phyloP scores from a whole-genome alignment of 2,113 vertebrate genomes.

The Solea solea region DNA sequence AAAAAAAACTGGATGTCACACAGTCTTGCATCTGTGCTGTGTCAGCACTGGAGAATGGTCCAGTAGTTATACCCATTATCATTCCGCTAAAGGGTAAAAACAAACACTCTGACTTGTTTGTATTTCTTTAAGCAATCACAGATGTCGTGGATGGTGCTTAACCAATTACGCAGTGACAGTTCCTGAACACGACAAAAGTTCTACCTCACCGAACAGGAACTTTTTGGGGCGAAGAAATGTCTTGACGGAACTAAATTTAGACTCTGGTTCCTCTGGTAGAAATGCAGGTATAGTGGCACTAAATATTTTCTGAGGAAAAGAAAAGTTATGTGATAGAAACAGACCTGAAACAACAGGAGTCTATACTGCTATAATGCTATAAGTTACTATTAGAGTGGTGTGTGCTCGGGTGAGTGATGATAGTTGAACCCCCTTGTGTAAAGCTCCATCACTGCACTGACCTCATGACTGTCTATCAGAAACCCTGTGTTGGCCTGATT shows the following conservation, averaged over 20 bases:
- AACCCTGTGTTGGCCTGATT: not conserved
- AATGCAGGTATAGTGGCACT: no score
- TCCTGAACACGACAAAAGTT: not conserved
- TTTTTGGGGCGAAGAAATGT: not conserved
- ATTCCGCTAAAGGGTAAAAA: not conserved
- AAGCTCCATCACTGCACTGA: not conserved
- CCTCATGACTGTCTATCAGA: not conserved
- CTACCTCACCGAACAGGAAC: not conserved
- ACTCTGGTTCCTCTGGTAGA: not conserved
- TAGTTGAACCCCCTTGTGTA: not conserved
- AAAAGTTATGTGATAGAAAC: no score
- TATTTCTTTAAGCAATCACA: not conserved
- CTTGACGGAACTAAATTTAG: not conserved
- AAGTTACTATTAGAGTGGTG: not conserved
- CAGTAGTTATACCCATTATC: not conserved
- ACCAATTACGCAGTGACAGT: not conserved
- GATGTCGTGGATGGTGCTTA: not conserved
- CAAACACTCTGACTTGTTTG: not conserved
- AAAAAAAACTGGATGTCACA: not conserved
- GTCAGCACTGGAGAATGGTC: not conserved
- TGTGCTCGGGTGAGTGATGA: not conserved
- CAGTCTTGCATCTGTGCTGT: not conserved
- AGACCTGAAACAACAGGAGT: no score
- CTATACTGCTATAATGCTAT: not conserved
- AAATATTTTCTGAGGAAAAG: no score